Base-by-base conservation (phyloP, 2,113 vertebrate species). In the Semnornis frantzii region DNA sequence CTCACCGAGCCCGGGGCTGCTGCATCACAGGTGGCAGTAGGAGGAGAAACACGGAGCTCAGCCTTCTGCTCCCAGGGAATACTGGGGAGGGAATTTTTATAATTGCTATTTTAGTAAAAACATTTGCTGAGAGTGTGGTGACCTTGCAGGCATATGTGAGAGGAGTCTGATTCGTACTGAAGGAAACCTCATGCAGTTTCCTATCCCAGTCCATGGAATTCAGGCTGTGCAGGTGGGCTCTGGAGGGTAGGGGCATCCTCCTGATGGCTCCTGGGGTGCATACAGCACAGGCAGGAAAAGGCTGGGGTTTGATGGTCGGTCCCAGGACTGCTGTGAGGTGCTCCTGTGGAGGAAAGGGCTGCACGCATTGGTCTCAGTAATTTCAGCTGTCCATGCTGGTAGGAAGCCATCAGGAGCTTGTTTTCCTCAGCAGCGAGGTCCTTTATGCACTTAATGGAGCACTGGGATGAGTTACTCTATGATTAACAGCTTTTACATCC, bases 241-340 rank as follows among this genome's bases (percentile, higher is more conserved):
- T 19, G 37, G 54, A 27, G 52, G 19, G 52, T 33, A 15, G 4
- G 39, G 27, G 5, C 4, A 0, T 23, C 74, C 55, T 18, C 24
- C 4, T 4, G 66, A 0, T 2, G 28, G 11, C 1, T 42, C 34
- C 1, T 0, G 5, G 18, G 37, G 4, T 7, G 28, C 3, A 4
- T 8, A 0, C 12, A 14, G 73, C 46, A 12, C 55, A 21, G 39
- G 12, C 3, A 17, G 54, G 63, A 21, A 5, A 7, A 6, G 59
- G 52, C 5, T 1, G 20, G 31, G 25, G 4, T 5, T 33, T 55
- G 60, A 44, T 3, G 4, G 58, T 64, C 65, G 42, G 6, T 37
- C 21, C 58, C 1, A 1, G 28, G 23, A 52, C 54, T 3, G 15
- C 1, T 3, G 33, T 33, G 8, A 9, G 1, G 28, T 33, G 25